Evolutionary conservation across 35 echinoderm and acorn worm genomes (phyloP), one percentile per base, ranked within the genome.

Genomic region (Strongylocentrotus purpuratus): DNA sequence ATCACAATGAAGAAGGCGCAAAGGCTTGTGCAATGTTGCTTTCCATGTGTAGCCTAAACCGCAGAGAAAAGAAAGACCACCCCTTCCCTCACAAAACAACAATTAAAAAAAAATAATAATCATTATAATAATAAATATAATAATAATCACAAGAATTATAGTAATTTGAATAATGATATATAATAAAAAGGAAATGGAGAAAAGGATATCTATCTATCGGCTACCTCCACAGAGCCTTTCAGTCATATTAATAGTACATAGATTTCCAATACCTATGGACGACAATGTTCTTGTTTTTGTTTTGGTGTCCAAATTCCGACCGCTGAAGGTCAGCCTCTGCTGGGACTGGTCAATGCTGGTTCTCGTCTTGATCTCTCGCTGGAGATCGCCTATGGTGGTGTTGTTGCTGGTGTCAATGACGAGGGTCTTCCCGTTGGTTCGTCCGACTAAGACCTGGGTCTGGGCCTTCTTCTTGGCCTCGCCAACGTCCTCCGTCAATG

Each of bases 401-500:
- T 47, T 47, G 48, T 13, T 7, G 91, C 46, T 46, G 18, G n/a
- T 93, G 7, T 50, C 22, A 11, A 93, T 28, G 91, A 45, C 14
- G 18, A 55, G 11, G 10, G 91, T 93, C 48, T 31, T 93, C 13
- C 91, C 46, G 48, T 93, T 46, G n/a, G 2, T 33, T 28, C 48
- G 10, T 58, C 28, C 4, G 4, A 93, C 47, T 4, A 93, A 55
- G 17, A 93, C 91, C 91, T 93, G 91, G 45, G 12, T 47, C 46
- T 93, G 45, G 14, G 91, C 91, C 91, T 28, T 33, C 14, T 14
- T 46, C 48, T 93, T 93, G 46, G 45, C 91, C n/a, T 58, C 45
- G 32, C 11, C 91, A 6, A 93, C 91, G 91, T 93, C 91, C 31
- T 93, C 91, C 32, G 58, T 32, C 45, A 89, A 31, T 89, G 45